Base-by-base conservation (phyloP, 2,113 vertebrate genomes). In the Lophotis ruficrista region DNA sequence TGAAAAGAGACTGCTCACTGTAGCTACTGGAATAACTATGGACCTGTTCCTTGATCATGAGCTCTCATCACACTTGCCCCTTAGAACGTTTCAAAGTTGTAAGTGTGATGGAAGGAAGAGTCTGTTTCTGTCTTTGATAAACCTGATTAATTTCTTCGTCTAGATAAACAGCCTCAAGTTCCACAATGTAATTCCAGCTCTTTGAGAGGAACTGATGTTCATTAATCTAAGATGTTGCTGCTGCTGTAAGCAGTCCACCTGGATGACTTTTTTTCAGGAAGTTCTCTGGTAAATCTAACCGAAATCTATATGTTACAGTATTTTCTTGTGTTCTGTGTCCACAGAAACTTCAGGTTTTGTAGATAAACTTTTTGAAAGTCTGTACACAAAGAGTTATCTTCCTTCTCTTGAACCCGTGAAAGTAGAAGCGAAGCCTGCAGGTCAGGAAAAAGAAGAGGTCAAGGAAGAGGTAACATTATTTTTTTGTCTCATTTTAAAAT, bases 331-430 rank as follows among this genome's bases (percentile, higher is more conserved):
- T 92, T 81, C 95, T 97, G 7, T 94, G n/a, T 81, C 96, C 91
- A 79, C 98, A 99, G 99, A 99, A 98, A 99, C 99, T 47, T 98
- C 99, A 78, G 99, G 98, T 83, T 99, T 99, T 98, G 99, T 99
- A 80, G 99, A 99, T 98, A 99, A 99, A 98, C 99, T 99, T 61
- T 99, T 99, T 97, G 99, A 99, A 97, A 99, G 99, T 97, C 97
- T 99, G 62, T 98, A 98, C 82, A 99, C 99, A 56, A 99, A 99
- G 98, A 99, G 99, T 97, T 99, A 99, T 87, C 97, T 98, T 97
- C 98, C 98, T 93, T 98, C 97, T 68, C 99, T 98, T 93, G 99
- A 99, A 94, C 93, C 97, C 78, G 87, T 98, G 31, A 99, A 99
- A 96, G 98, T 98, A 83, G 99, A 99, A 86, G 80, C 95, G 1